Conservation (phyloP, 2,888 invertebrate genomes). For the Allacma fusca region DNA sequence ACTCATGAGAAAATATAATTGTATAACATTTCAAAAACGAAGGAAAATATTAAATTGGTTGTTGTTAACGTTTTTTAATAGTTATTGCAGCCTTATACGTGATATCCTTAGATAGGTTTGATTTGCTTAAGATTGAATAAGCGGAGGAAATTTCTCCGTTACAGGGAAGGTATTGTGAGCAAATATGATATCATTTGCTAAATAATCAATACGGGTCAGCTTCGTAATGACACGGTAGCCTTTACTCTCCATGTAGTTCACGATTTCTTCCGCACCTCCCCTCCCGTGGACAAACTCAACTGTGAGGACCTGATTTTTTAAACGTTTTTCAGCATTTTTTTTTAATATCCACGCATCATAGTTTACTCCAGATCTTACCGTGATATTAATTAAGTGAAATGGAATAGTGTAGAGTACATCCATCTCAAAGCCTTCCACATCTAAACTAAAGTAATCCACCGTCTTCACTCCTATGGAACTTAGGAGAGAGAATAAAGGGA, state of each 20-base stretch:
- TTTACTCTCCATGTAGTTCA: constrained; percentile 57
- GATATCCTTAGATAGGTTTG: no score
- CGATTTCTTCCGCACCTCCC: constrained; percentile 57
- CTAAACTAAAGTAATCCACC: constrained; percentile 65
- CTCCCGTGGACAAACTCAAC: constrained; percentile 62
- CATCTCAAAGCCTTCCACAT: constrained; percentile 65
- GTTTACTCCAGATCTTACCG: not conserved
- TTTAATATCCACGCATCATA: not conserved
- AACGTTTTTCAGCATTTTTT: not conserved
- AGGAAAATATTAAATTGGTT: no score
- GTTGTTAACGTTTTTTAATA: no score
- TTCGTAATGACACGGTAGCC: constrained; percentile 58
- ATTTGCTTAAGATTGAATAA: no score
- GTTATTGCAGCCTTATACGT: no score
- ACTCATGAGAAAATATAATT: no score
- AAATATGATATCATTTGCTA: constrained; percentile 63
- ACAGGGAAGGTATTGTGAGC: constrained; percentile 45
- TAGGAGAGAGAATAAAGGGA: constrained; percentile 64
- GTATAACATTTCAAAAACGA: no score
- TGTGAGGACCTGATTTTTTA: constrained; percentile 56
- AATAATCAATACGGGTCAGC: constrained; percentile 53
- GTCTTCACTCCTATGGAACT: constrained; percentile 63
- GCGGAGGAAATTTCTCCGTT: no score
- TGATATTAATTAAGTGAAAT: constrained; percentile 64
- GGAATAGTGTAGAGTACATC: constrained; percentile 64